phyloP scores from a whole-genome alignment of 37 sponge, comb jelly and placozoan species.

The Eunapius fragilis region DNA sequence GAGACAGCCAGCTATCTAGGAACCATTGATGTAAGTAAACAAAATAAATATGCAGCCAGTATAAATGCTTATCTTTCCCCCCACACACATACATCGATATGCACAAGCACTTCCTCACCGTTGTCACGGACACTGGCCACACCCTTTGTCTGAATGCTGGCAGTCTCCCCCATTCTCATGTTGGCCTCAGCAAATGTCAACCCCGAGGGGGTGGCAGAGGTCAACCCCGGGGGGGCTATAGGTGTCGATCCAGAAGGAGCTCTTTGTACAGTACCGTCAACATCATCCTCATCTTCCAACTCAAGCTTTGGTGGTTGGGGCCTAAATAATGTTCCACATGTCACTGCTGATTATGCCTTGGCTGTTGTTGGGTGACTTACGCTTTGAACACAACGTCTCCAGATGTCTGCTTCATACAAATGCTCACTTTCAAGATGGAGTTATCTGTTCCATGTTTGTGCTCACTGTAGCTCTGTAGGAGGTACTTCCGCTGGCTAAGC shows the following conservation, averaged over 20 bases:
- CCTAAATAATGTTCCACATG: background rate
- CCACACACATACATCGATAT: background rate
- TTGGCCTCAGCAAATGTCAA: background rate
- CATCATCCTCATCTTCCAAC: background rate
- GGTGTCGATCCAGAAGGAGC: background rate
- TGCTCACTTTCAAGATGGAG: conserved; percentile 83
- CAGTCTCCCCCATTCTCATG: background rate
- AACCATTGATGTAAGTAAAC: too few relatives aligned
- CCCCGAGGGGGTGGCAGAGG: background rate
- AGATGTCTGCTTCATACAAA: conserved; percentile 48
- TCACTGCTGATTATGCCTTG: background rate
- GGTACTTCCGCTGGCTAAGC: conserved; percentile 46
- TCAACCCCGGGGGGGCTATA: background rate
- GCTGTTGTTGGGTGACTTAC: conserved; percentile 20
- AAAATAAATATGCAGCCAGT: too few relatives aligned
- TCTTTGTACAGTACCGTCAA: background rate
- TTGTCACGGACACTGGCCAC: background rate
- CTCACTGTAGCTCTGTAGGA: conserved; percentile 84
- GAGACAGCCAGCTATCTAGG: too few relatives aligned
- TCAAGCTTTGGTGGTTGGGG: background rate
- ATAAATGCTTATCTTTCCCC: too few relatives aligned
- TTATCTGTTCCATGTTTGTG: conserved; percentile 81
- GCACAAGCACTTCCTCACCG: background rate
- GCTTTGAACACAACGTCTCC: conserved; percentile 72
- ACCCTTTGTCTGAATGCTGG: background rate